phyloP scores from a whole-genome alignment of 2,113 vertebrate species.

The Nothobranchius furzeri region DNA sequence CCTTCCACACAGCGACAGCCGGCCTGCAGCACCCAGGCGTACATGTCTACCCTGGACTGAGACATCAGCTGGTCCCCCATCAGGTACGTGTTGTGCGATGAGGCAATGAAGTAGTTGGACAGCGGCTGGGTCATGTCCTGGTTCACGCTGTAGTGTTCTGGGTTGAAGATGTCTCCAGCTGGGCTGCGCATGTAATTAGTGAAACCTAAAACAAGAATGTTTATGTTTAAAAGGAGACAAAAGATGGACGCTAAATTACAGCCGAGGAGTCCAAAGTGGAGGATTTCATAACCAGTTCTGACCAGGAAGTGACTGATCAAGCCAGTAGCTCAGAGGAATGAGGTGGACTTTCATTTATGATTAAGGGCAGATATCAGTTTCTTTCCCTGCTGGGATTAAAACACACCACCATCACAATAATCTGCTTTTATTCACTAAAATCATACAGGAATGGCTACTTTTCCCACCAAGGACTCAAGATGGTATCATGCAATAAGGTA shows the following conservation, averaged over 20 bases:
- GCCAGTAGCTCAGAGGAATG: too few species aligned
- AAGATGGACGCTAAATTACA: background rate
- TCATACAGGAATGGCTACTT: too few species aligned
- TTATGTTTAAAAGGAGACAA: background rate
- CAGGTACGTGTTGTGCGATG: conserved; percentile 99
- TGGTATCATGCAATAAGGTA: too few species aligned
- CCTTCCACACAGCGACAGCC: conserved; percentile 98
- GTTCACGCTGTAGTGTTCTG: conserved; percentile 86
- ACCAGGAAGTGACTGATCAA: too few species aligned
- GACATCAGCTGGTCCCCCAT: conserved; percentile 98
- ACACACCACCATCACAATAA: too few species aligned
- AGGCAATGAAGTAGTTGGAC: conserved; percentile 95
- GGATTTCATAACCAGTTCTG: too few species aligned
- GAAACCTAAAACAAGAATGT: conserved; percentile 80
- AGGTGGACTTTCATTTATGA: too few species aligned
- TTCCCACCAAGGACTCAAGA: too few species aligned
- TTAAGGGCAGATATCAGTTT: too few species aligned
- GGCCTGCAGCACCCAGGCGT: conserved; percentile 94
- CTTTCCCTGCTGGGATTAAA: too few species aligned
- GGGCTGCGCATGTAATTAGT: conserved; percentile 95
- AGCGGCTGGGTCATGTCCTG: conserved; percentile 93
- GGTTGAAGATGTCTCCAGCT: conserved; percentile 93
- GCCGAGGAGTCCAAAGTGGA: background rate
- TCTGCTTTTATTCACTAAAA: too few species aligned
- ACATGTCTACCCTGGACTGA: conserved; percentile 97